Evolutionary conservation across 2,888 invertebrate genomes (phyloP).

Genomic region (Dryobota labecula): DNA sequence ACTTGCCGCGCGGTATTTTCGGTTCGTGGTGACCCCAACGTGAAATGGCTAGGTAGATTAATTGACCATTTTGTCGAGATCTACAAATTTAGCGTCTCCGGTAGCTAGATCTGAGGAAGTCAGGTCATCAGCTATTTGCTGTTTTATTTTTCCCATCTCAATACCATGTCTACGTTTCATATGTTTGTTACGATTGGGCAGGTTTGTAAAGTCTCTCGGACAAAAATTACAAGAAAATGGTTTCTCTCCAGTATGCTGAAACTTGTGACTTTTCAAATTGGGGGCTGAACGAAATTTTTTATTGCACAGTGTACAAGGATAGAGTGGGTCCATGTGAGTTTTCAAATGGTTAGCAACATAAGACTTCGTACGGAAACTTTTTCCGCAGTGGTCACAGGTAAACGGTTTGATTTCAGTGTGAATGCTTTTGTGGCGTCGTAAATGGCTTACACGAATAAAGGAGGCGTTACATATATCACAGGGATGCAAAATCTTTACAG

Average conservation of each 20-base stretch:
- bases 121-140: background rate
- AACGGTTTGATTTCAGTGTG: slow-evolving; percentile 76
- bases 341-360: slow-evolving; percentile 91
- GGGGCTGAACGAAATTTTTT: slow-evolving; percentile 93
- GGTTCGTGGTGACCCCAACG: background rate
- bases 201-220: slow-evolving; percentile 92
- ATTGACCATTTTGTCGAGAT: background rate
- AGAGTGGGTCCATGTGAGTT: slow-evolving; percentile 93
- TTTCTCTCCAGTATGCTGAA: slow-evolving; percentile 92
- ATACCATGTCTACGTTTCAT: slow-evolving; percentile 93
- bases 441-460: slow-evolving; percentile 69
- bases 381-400: slow-evolving; percentile 75
- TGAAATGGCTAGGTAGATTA: too few species aligned
- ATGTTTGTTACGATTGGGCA: slow-evolving; percentile 95
- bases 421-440: slow-evolving; percentile 73
- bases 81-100: background rate
- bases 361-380: slow-evolving; percentile 70
- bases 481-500: slow-evolving; percentile 73
- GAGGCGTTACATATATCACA: slow-evolving; percentile 80
- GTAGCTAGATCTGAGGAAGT: background rate
- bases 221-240: slow-evolving; percentile 93
- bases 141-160: slow-evolving; percentile 71
- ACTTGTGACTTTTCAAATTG: slow-evolving; percentile 91
- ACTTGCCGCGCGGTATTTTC: too few species aligned
- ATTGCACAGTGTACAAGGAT: slow-evolving; percentile 92